A percentile compares a stretch with the other conserved stretches of the same genome.
These are phyloP conservation scores for Phocides pigmalion DNA, from an alignment of 1,140 invertebrate species.

Conservation along the genomic window DNA sequence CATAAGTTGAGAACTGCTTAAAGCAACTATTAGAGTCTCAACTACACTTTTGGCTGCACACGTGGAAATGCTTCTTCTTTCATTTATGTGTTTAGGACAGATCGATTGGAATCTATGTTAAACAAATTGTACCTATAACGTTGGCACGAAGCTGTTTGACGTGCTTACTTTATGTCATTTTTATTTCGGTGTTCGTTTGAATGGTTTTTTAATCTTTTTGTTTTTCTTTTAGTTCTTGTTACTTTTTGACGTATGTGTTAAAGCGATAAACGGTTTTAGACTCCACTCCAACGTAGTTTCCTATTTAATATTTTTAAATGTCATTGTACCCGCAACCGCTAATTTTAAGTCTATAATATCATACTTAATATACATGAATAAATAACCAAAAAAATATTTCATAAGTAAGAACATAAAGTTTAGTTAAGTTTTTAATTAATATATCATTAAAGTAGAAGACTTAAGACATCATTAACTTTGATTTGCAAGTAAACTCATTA, in stretches of 20 bases:
- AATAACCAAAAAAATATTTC: too few relatives aligned
- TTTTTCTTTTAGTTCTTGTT: constrained; percentile 50
- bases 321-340: constrained; percentile 23
- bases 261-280: constrained; percentile 36
- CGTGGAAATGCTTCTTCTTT: constrained; percentile 79
- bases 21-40: constrained; percentile 80
- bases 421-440: not conserved
- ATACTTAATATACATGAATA: too few relatives aligned
- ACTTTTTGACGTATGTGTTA: constrained; percentile 41
- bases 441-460: too few relatives aligned
- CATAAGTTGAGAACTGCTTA: constrained; percentile 74
- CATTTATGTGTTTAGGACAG: constrained; percentile 79
- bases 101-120: constrained; percentile 66
- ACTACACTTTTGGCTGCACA: constrained; percentile 82
- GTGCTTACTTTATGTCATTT: constrained; percentile 79
- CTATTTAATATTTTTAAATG: not conserved
- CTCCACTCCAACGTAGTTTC: constrained; percentile 26
- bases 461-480: too few relatives aligned
- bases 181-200: constrained; percentile 76
- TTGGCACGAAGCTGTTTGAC: constrained; percentile 82
- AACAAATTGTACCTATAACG: constrained; percentile 61
- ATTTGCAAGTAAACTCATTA: not conserved
- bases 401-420: too few relatives aligned
- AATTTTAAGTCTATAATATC: not conserved
- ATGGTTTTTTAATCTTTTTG: constrained; percentile 67